Evolutionary conservation across 2,888 invertebrate species (phyloP).

Genomic region (Synergus umbraculus): DNA sequence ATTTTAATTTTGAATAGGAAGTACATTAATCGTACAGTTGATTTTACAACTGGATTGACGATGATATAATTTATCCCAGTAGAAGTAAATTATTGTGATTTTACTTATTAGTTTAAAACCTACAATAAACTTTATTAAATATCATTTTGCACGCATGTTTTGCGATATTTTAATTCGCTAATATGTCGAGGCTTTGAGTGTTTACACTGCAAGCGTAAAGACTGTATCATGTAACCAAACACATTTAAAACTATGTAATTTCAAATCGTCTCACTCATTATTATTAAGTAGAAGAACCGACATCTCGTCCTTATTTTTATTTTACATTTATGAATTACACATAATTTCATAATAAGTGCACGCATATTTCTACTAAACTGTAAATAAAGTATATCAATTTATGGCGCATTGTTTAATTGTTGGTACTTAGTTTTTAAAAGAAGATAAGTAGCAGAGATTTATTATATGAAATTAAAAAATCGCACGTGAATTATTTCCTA

Average conservation of each 20-base stretch:
- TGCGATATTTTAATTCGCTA: not conserved
- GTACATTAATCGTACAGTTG: too few relatives aligned
- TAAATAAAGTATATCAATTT: not conserved
- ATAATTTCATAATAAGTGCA: not conserved
- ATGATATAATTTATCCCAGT: not conserved
- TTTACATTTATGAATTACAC: not conserved
- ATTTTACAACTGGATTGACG: not conserved
- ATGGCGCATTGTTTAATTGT: not conserved
- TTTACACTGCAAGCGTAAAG: not conserved
- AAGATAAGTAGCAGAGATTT: not conserved
- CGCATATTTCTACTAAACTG: not conserved
- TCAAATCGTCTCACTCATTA: not conserved
- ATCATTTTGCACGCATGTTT: not conserved
- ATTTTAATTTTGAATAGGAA: too few relatives aligned
- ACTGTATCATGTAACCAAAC: slow-evolving; percentile 4
- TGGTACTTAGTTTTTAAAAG: not conserved
- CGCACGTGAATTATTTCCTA: not conserved
- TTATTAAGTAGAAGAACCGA: not conserved
- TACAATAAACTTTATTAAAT: not conserved
- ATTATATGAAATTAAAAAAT: not conserved
- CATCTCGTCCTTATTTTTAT: not conserved
- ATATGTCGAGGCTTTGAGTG: not conserved
- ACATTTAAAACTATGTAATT: not conserved
- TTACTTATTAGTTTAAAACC: not conserved
- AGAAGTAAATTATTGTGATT: not conserved